Percentiles rank a stretch among this genome's conserved stretches.
These are phyloP conservation scores for Hermetia illucens DNA, from an alignment of 1,140 invertebrate species.

Conservation along the genomic window DNA sequence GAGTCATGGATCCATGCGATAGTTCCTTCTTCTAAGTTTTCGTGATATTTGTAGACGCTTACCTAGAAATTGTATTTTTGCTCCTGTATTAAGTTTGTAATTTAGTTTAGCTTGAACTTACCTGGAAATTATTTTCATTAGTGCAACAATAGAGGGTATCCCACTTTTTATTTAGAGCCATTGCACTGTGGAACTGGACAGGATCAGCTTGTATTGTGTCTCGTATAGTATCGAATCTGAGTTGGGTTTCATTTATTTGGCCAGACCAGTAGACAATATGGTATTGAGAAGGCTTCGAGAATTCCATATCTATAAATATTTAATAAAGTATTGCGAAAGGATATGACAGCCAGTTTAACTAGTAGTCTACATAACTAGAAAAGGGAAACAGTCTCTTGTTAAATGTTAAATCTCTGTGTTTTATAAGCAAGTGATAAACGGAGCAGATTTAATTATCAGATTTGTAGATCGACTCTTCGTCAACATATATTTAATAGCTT, in stretches of 20 bases:
- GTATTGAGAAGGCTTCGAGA: slow-evolving; percentile 53
- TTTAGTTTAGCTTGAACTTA: slow-evolving; percentile 13
- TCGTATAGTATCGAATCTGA: slow-evolving; percentile 48
- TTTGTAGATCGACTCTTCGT: no score
- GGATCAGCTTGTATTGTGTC: slow-evolving; percentile 41
- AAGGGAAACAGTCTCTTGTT: no score
- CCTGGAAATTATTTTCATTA: slow-evolving; percentile 36
- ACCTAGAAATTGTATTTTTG: slow-evolving; percentile 18
- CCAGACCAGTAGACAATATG: slow-evolving; percentile 65
- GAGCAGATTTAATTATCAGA: no score
- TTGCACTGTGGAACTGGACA: slow-evolving; percentile 61
- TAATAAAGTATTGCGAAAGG: slow-evolving; percentile 7
- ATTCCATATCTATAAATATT: slow-evolving; percentile 48
- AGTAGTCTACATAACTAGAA: no score
- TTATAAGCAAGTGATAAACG: no score
- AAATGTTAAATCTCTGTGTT: no score
- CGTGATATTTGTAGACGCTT: slow-evolving; percentile 22
- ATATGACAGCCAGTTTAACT: no score
- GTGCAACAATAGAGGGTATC: slow-evolving; percentile 45
- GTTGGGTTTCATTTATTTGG: slow-evolving; percentile 53
- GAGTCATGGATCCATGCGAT: slow-evolving; percentile 42
- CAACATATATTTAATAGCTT: no score
- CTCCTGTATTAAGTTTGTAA: slow-evolving; percentile 2
- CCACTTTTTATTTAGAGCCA: slow-evolving; percentile 42
- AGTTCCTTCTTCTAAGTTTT: slow-evolving; percentile 32